phyloP scores from a whole-genome alignment of 2,113 vertebrate species.

The Melanotaenia duboulayi region DNA sequence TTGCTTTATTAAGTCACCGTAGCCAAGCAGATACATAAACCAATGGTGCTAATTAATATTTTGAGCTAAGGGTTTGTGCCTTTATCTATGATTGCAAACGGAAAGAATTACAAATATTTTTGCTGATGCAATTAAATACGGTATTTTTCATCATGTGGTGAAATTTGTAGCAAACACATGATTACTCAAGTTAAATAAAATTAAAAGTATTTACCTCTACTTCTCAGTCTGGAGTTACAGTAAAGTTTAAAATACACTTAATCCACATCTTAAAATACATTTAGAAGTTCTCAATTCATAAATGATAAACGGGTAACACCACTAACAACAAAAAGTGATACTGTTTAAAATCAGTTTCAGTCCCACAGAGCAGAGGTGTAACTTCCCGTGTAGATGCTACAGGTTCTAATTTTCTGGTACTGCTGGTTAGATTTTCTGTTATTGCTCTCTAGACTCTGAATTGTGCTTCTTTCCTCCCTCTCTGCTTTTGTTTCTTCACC shows the following conservation, averaged over 20 bases:
- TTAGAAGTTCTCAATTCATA: not conserved
- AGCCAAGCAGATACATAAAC: too few species aligned
- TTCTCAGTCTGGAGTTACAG: not conserved
- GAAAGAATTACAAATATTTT: too few species aligned
- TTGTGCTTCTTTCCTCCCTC: constrained; percentile 44
- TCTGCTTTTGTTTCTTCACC: constrained; percentile 44
- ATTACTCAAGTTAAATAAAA: too few species aligned
- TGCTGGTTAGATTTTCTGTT: constrained; percentile 41
- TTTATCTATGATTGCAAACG: too few species aligned
- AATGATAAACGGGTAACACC: not conserved
- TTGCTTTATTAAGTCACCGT: too few species aligned
- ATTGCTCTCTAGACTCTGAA: constrained; percentile 32
- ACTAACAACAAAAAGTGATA: not conserved
- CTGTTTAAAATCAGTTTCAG: constrained; percentile 16
- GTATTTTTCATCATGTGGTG: too few species aligned
- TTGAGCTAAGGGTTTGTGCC: too few species aligned
- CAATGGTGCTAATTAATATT: too few species aligned
- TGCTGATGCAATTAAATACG: too few species aligned
- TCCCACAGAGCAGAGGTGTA: constrained; percentile 2
- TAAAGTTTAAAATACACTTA: not conserved
- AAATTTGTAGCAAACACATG: too few species aligned
- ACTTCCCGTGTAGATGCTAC: constrained; percentile 12
- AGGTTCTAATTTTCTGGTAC: constrained; percentile 46
- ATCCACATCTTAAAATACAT: not conserved
- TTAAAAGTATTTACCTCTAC: too few species aligned